Base-by-base conservation (phyloP, 2,888 invertebrate genomes). In the Drosophila antonietae region DNA sequence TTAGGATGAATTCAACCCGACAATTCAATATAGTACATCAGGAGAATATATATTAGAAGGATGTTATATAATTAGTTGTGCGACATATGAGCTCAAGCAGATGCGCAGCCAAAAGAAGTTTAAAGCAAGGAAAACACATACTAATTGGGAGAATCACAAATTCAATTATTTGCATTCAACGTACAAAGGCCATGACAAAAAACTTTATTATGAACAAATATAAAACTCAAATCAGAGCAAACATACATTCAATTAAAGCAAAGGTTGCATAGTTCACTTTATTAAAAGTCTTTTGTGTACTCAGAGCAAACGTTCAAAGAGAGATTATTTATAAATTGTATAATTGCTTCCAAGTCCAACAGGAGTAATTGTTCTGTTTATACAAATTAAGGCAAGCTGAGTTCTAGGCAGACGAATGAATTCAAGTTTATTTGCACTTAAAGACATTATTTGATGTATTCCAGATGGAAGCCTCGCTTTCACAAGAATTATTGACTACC, bases 1-100 rank as follows among this genome's bases (percentile, higher is more conserved):
- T 82, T 74, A 72, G 55, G 4, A 58, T 62, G 55, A 68, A 55
- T 58, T 56, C 58, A 63, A 60, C 69, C 61, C 52, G 55, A 56
- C 68, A 41, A 20, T 35, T 18, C 47, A 28, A 52, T 20, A 28
- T 28, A 5, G 20, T 12, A 15, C 23, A 15, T 4, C 35, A 8
- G 14, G 20, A 6, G 49, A 33, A 18, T 7, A 33, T n/a, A 5
- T 31, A 5, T n/a, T 10, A 0, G 14, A 49, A 23, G 23, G 15
- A 51, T 51, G 10, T 33, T 51, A 33, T 51, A 14, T 35, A 33
- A 35, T 20, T 35, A 31, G 20, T 51, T 35, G 28, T 5, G n/a
- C 4, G 15, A 28, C 15, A 23, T 1, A 7, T 23, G 31, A 31
- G 47, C 10, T 31, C 28, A 28, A 28, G 28, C 28, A 28, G 28